Percentiles rank a stretch among this genome's conserved stretches.
Evolutionary conservation across 2,113 vertebrate genomes (phyloP).

Genomic region (human (Homo sapiens)): DNA sequence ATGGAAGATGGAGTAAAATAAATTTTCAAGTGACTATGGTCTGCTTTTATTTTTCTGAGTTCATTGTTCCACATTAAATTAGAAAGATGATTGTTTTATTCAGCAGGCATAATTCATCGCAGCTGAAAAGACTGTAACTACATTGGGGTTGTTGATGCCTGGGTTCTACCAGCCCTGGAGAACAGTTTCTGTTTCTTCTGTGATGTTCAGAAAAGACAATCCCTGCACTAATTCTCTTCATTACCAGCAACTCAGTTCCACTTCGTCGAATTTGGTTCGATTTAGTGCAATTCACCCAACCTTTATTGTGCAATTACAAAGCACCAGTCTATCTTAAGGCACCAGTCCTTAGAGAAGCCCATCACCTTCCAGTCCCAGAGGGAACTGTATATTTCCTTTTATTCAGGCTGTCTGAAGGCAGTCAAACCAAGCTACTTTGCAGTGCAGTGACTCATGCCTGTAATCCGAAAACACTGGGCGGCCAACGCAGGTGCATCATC

Average conservation of each 20-base stretch:
- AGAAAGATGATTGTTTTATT: neutral
- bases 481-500: too few species aligned
- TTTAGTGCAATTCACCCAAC: neutral
- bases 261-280: neutral
- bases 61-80: neutral
- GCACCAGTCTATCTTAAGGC: neutral
- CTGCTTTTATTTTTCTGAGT: neutral
- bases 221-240: neutral
- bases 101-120: neutral
- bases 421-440: neutral
- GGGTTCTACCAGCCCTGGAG: neutral
- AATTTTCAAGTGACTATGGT: neutral
- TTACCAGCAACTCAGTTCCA: neutral
- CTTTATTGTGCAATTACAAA: neutral
- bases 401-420: neutral
- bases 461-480: too few species aligned
- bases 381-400: neutral
- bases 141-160: rapidly evolving
- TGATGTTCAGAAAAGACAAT: neutral
- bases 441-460: rapidly evolving
- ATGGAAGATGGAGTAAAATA: neutral
- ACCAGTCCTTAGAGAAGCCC: neutral
- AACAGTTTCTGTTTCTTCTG: neutral
- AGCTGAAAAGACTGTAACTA: neutral
- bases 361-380: neutral